Conservation (phyloP, 2,888 invertebrate species). For the Callimorpha dominula region DNA sequence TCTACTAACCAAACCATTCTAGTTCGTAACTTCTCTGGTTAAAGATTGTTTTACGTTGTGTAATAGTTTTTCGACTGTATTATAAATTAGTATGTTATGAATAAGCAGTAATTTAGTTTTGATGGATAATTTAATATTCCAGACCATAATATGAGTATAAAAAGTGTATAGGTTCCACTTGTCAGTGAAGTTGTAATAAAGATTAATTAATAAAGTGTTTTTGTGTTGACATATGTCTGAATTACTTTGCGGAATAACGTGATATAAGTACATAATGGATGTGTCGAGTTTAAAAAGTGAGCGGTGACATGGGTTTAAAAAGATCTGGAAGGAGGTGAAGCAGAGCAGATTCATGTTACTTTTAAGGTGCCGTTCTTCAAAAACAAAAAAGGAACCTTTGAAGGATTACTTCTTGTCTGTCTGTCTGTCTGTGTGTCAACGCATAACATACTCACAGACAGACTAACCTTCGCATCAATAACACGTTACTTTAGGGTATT, state of each 20-base stretch:
- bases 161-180: conserved; percentile 45
- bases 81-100: conserved; percentile 36
- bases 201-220: conserved; percentile 35
- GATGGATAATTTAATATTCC: conserved; percentile 55
- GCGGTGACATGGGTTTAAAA: not conserved
- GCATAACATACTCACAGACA: no score
- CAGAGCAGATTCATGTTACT: not conserved
- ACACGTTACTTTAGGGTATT: no score
- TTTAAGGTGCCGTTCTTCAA: no score
- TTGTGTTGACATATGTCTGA: conserved; percentile 4
- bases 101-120: conserved; percentile 54
- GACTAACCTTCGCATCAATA: no score
- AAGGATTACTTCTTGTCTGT: no score
- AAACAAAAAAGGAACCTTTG: no score
- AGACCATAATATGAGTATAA: conserved; percentile 41
- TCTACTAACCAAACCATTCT: conserved; percentile 13
- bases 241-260: not conserved
- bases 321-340: not conserved
- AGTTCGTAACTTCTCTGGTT: not conserved
- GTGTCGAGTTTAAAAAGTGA: not conserved
- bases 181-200: conserved; percentile 44
- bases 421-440: no score
- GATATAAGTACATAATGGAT: not conserved
- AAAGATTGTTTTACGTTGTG: conserved; percentile 6
- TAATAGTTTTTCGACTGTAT: conserved; percentile 18